Conservation (phyloP, 2,797 vertebrate genomes). For the Sebastes steindachneri region DNA sequence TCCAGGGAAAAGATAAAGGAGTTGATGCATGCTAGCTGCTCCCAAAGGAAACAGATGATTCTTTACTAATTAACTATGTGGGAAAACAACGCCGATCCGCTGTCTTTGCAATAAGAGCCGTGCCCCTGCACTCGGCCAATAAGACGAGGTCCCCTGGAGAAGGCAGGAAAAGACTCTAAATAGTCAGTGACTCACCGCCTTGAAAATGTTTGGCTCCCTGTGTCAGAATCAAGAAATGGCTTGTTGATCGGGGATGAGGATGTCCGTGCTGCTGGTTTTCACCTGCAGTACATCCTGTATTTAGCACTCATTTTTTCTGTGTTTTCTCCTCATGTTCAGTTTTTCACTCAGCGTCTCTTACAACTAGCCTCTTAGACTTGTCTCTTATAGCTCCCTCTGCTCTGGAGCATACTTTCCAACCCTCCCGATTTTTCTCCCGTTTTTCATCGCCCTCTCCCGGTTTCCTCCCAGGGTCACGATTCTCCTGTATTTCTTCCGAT, state of each 20-base stretch:
- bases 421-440: no score
- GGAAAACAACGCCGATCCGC: constrained; percentile 60
- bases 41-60: constrained; percentile 56
- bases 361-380: background rate
- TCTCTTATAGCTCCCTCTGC: background rate
- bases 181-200: constrained; percentile 36
- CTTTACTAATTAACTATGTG: constrained; percentile 59
- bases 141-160: constrained; percentile 23
- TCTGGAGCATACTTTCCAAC: no score
- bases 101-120: constrained; percentile 36
- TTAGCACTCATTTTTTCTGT: background rate
- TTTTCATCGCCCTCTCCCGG: no score
- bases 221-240: background rate
- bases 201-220: constrained; percentile 14
- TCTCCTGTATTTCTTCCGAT: no score
- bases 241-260: background rate
- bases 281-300: background rate
- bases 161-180: constrained; percentile 30
- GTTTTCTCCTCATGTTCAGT: background rate
- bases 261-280: background rate
- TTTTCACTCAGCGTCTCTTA: background rate
- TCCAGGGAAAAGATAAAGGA: constrained; percentile 45
- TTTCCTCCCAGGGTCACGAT: no score
- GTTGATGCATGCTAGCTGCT: constrained; percentile 35
- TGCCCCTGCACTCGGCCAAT: constrained; percentile 43